Evolutionary conservation across 2,113 vertebrate species (phyloP).

Genomic region (Crypturellus undulatus): DNA sequence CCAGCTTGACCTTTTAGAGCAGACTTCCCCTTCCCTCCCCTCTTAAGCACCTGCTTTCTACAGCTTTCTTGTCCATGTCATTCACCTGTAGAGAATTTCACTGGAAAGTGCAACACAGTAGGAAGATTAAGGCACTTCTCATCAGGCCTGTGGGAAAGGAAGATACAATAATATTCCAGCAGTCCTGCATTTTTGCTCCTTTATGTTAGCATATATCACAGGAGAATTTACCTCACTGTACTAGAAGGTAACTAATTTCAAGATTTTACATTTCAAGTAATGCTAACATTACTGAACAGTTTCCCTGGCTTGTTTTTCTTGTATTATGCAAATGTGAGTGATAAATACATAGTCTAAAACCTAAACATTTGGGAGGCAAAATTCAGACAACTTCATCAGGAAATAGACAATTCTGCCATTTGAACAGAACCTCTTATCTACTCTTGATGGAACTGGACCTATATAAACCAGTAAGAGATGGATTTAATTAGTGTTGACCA

Average conservation of each 20-base stretch:
- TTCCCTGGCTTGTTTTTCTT: neutral
- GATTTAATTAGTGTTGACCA: neutral
- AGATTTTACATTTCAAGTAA: neutral
- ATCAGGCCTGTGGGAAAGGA: neutral
- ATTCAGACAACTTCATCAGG: neutral
- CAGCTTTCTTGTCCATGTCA: neutral
- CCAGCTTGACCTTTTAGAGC: neutral
- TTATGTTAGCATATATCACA: neutral
- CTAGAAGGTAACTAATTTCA: neutral
- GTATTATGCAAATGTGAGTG: neutral
- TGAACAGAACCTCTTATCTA: neutral
- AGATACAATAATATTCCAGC: too few species aligned
- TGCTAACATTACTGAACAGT: neutral
- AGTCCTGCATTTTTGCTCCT: neutral
- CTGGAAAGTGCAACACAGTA: too few species aligned
- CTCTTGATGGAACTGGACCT: neutral
- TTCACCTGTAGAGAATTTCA: neutral
- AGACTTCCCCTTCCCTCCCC: neutral
- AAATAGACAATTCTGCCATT: neutral
- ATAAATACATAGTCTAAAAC: accelerated
- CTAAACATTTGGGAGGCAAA: neutral
- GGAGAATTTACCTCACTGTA: neutral
- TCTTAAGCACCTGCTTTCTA: neutral
- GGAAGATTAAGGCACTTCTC: too few species aligned
- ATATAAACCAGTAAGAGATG: neutral